Base-by-base conservation (phyloP, 2,888 invertebrate genomes). In the Acanthococcus lagerstroemiae region DNA sequence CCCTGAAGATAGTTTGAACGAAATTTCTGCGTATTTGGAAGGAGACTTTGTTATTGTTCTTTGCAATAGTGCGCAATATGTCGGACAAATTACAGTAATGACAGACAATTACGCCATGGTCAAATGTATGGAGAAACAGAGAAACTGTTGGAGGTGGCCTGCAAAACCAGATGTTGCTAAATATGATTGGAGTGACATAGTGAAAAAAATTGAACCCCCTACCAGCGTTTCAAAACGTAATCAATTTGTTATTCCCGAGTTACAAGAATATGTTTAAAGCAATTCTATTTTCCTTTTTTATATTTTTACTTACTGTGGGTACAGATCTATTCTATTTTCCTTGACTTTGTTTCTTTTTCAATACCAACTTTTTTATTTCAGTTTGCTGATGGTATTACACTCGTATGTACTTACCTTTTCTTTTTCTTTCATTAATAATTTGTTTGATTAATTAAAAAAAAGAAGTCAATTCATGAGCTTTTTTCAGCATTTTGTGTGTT, bases 111-210 rank as follows among this genome's bases (percentile, higher is more conserved):
- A 21, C n/a, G 60, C 60, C 6, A 17, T 60, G 26, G 45, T 60
- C 25, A 60, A 60, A 12, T 60, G 25, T 4, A 46, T 60, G 60
- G 46, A 44, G 45, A 58, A 46, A 58, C 44, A n/a, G 7, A 46
- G 19, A 26, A 22, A 25, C 19, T 48, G 26, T 22, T 46, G 48
- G 37, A 46, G 21, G n/a, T 60, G 46, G 60, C 60, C 60, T 45
- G 9, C 27, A n/a, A 48, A 26, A 26, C 45, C 44, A 26, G 45
- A 60, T 26, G 26, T 9, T 45, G 46, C 46, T 26, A 27, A 26
- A n/a, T 48, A 46, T 19, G 26, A 60, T 15, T 60, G 26, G 60
- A 22, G 19, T 17, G 44, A 50, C 21, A n/a, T 50, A 9, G 7
- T 30, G 6, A 6, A 12, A 30, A 30, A 30, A 30, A 30, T 30